Evolutionary conservation across 2,797 vertebrate genomes (phyloP), one percentile per base, ranked within the genome.

Genomic region (Scolopax bukidnonensis): DNA sequence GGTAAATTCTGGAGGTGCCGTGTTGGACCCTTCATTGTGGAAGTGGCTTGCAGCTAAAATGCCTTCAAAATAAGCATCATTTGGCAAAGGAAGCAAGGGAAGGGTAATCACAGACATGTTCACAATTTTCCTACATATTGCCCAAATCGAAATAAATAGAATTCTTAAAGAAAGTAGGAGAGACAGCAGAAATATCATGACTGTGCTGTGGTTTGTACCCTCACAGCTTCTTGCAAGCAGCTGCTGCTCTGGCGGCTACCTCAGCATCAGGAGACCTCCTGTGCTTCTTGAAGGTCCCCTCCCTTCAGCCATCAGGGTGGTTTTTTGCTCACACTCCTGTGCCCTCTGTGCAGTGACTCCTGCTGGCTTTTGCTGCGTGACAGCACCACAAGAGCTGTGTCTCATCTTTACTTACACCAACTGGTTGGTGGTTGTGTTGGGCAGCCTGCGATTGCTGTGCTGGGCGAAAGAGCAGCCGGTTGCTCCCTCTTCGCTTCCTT

Each of bases 1-100:
- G 89, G 84, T 83, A 80, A 91, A 92, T 80, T 87, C 51, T 91
- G 40, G 79, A 92, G 91, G 57, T 87, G 73, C 82, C 88, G 87
- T 86, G 59, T 43, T 45, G 65, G 69, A 47, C n/a, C 30, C 47
- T 83, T 89, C 19, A 24, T 41, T 38, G 61, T 92, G 61, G 79
- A 59, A 76, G 32, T 6, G 28, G 25, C 33, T 88, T 79, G 65
- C 51, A 56, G 53, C 40, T 63, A 41, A 92, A 91, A 65, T 32
- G 45, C 36, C 69, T 88, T 92, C 43, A 33, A 61, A 89, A 45
- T 78, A 69, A 40, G 18, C 20, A 12, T 57, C 81, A 32, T 90
- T 82, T 88, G n/a, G 33, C 59, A 76, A 92, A 51, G 67, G 19
- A 94, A 84, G 51, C 50, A 73, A 76, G 50, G 36, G 12, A 84